Evolutionary conservation across 2,888 invertebrate species (phyloP), one percentile per base, ranked within the genome.

Genomic region (Gisinianus flammeolus): DNA sequence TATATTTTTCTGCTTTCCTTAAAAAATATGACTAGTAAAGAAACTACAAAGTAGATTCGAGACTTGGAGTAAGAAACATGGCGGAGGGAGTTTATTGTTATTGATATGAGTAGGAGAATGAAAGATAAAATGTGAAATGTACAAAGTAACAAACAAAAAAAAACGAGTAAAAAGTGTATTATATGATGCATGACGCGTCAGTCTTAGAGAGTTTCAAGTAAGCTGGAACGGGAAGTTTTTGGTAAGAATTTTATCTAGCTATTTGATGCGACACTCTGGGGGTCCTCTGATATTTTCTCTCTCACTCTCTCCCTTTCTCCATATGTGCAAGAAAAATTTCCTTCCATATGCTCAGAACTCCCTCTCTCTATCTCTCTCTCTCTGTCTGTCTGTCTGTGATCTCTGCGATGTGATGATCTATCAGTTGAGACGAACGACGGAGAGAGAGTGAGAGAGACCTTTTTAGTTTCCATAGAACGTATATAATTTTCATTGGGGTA

Each of bases 201-300:
- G 54, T 52, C 12, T 62, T 24, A 6, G 26, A 62, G 62, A 62
- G 24, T 44, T 44, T 70, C 4, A 22, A 19, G 22, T 8, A 22
- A 19, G 33, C 68, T 68, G 68, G 71, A 56, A 56, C 71, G 56
- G 72, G 72, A 72, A 72, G 35, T 72, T 62, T 35, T 12, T 70
- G 31, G 71, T 31, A 56, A 71, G 56, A 71, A 71, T 71, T 71
- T 56, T 30, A 68, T 66, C 30, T 44, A 70, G 70, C 68, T 33
- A 67, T 76, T 64, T 77, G 66, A 77, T 78, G 74, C 68, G 78
- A 78, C 78, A 78, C 78, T 72, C 78, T 74, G 74, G 78, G 78
- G 78, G 78, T 78, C 68, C 78, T 56, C 24, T 73, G 54, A 56
- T 56, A 71, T 71, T 71, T 71, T 71, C 31, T 31, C 24, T 8